Base-by-base conservation (phyloP, 2,797 vertebrate genomes). In the Gymnothorax javanicus region DNA sequence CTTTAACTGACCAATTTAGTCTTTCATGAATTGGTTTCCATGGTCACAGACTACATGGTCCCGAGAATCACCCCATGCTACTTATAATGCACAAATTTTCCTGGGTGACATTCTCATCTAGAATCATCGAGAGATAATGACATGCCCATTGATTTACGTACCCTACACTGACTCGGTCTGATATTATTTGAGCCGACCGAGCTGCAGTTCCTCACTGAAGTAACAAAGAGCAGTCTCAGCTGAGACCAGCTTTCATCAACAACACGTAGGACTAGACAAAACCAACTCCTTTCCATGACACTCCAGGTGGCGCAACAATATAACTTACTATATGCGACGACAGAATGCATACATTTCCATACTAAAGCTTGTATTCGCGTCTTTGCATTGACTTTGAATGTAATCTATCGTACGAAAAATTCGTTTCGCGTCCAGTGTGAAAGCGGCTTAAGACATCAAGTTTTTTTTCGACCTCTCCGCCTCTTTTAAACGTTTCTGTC, bases 141-240 rank as follows among this genome's bases (percentile, higher is more conserved):
- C 20, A n/a, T 9, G 62, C 4, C 62, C n/a, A 67, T n/a, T 7
- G 4, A 8, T 25, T 9, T 8, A 25, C 27, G 25, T 20, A 7
- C 43, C n/a, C 20, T 23, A 58, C 20, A 0, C 15, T 83, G 84
- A 85, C 86, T 88, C 88, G 88, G 91, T 84, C 89, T 91, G 91
- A 91, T 89, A 91, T 54, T 17, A 50, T 27, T 59, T 54, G 11
- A 69, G n/a, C 56, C 52, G 82, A 17, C 25, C 6, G 23, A 82
- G 50, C 20, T 3, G 9, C 56, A 69, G 54, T 67, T 62, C 15
- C 57, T 59, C 52, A 25, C 15, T 0, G 25, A 73, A 33, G 17
- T 27, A 27, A 73, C 25, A 71, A 9, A 27, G n/a, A 23, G 20
- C 62, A n/a, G n/a, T n/a, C n/a, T n/a, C n/a, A n/a, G n/a, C n/a